These are phyloP conservation scores for Thyatira batis DNA, from an alignment of 2,888 invertebrate species.

Conservation along the genomic window DNA sequence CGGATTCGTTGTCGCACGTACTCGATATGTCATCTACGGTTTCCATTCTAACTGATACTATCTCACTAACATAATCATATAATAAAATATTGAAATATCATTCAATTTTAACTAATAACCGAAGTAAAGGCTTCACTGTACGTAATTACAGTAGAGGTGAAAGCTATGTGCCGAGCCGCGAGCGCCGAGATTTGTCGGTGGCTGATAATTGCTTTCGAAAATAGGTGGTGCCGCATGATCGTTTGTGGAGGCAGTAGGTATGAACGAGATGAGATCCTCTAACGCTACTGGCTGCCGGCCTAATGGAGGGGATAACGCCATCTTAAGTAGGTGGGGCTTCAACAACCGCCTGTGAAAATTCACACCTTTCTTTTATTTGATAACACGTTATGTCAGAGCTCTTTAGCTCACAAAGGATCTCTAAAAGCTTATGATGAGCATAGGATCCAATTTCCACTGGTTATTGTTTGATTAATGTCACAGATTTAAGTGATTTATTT, in stretches of 20 bases:
- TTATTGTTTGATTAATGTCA: conserved; percentile 77
- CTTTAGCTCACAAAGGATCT: conserved; percentile 76
- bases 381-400: conserved; percentile 79
- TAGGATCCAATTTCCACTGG: conserved; percentile 67
- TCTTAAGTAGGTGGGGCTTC: conserved; percentile 76
- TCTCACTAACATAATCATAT: conserved; percentile 9
- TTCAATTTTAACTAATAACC: conserved; percentile 7
- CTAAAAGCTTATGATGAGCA: conserved; percentile 79
- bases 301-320: conserved; percentile 73
- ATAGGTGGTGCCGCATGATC: conserved; percentile 70
- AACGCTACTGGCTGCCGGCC: conserved; percentile 66
- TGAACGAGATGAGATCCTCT: conserved; percentile 56
- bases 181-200: conserved; percentile 44
- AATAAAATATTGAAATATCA: neutral
- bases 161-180: conserved; percentile 37
- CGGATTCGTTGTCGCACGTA: conserved; percentile 65
- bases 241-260: conserved; percentile 68
- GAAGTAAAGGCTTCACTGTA: conserved; percentile 17
- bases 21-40: conserved; percentile 68
- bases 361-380: conserved; percentile 83
- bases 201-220: conserved; percentile 78
- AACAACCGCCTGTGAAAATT: conserved; percentile 75
- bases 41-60: conserved; percentile 47
- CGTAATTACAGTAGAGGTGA: conserved; percentile 18
- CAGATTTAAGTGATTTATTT: conserved; percentile 71